Conservation (phyloP, 2,797 vertebrate species). For the Clarias laeviceps region DNA sequence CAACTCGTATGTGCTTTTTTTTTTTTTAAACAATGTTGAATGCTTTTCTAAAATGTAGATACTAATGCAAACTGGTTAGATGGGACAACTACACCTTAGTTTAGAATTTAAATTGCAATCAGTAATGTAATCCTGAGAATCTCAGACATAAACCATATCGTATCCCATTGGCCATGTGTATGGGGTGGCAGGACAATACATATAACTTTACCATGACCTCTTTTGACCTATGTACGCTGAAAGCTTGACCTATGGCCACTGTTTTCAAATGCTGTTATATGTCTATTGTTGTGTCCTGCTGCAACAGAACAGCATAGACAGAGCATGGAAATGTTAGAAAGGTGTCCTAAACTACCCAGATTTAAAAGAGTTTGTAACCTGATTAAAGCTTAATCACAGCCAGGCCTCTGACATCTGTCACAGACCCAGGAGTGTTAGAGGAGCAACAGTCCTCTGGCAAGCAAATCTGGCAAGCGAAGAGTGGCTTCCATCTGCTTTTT, state of each 20-base stretch:
- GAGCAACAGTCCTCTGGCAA: neutral
- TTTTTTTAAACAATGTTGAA: neutral
- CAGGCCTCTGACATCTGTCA: slow-evolving; percentile 20
- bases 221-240: neutral
- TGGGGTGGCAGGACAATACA: neutral
- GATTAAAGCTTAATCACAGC: slow-evolving; percentile 1
- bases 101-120: neutral
- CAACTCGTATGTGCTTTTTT: neutral
- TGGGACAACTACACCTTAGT: too few species aligned
- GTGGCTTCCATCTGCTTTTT: slow-evolving; percentile 26
- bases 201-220: neutral
- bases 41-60: neutral
- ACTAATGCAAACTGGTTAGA: too few species aligned
- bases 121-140: neutral
- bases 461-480: neutral
- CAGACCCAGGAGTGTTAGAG: slow-evolving; percentile 7
- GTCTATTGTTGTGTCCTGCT: neutral
- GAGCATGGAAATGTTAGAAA: neutral
- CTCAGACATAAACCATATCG: neutral
- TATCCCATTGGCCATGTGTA: neutral
- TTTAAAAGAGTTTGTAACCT: neutral
- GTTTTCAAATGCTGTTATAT: neutral
- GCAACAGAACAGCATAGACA: neutral
- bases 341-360: neutral
- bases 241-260: neutral